Percentiles rank a stretch among this genome's conserved stretches.
Conservation (phyloP, 2,888 invertebrate genomes). For the Eupithecia centaureata region DNA sequence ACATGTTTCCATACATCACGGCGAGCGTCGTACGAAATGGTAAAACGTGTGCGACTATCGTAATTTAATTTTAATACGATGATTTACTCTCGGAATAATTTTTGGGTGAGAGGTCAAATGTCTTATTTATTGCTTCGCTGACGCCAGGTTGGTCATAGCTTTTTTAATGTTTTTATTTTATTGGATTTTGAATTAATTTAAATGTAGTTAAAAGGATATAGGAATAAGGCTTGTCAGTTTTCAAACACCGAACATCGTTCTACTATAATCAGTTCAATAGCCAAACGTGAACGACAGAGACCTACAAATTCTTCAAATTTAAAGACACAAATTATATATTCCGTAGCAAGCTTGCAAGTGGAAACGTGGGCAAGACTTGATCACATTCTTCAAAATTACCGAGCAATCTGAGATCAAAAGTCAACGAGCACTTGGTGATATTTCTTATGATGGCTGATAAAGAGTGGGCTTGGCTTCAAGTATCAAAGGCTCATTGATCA, state of each 20-base stretch:
- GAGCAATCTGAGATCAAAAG: conserved; percentile 7
- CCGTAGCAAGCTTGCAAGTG: background rate
- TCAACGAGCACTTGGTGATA: conserved; percentile 14
- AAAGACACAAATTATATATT: background rate
- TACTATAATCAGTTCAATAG: background rate
- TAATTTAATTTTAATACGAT: conserved; percentile 15
- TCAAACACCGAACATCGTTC: background rate
- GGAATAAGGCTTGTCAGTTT: background rate
- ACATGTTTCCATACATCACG: conserved; percentile 35
- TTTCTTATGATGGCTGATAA: conserved; percentile 9
- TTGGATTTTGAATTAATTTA: background rate
- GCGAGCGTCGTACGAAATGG: conserved; percentile 38
- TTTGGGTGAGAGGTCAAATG: conserved; percentile 17
- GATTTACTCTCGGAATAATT: conserved; percentile 11
- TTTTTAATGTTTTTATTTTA: background rate
- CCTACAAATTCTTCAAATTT: background rate
- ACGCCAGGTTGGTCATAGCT: conserved; percentile 1
- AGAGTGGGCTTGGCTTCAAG: conserved; percentile 11
- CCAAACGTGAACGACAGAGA: background rate
- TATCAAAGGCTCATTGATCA: conserved; percentile 13
- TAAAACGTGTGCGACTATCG: conserved; percentile 12
- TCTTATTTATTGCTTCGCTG: conserved; percentile 20
- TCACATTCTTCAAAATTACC: background rate
- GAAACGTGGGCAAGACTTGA: background rate
- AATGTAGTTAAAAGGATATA: background rate